These are phyloP conservation scores for Drosophila serrata DNA, from an alignment of 1,140 invertebrate genomes.

Conservation along the genomic window DNA sequence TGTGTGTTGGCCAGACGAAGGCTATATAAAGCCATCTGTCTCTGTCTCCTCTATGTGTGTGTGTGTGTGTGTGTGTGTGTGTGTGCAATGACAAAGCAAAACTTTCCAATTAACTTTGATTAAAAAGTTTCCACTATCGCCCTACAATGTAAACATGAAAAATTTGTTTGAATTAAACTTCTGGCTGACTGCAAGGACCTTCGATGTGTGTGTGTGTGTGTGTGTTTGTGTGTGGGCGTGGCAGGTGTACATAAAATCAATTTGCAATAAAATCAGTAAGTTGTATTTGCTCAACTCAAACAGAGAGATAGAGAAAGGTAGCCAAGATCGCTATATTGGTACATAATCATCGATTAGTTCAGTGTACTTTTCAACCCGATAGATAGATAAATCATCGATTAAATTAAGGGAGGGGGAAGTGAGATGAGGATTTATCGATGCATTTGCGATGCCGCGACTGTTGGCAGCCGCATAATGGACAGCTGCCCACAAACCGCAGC, in stretches of 20 bases:
- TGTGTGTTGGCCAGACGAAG: conserved; percentile 37
- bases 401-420: conserved; percentile 16
- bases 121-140: conserved; percentile 83
- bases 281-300: conserved; percentile 75
- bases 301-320: conserved; percentile 10
- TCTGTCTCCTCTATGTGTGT: conserved; percentile 21
- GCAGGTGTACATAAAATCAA: conserved; percentile 79
- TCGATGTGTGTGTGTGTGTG: conserved; percentile 6
- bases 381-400: conserved; percentile 33
- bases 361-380: conserved; percentile 3
- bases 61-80: conserved; percentile 39
- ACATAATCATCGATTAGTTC: conserved; percentile 30
- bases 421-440: conserved; percentile 5
- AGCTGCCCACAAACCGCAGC: conserved; percentile 50
- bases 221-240: conserved; percentile 25
- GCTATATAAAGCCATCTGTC: conserved; percentile 49
- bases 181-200: conserved; percentile 4
- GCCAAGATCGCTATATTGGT: conserved; percentile 5
- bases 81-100: conserved; percentile 81
- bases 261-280: conserved; percentile 83
- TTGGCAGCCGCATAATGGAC: conserved; percentile 58
- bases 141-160: conserved; percentile 83
- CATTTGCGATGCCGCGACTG: conserved; percentile 49
- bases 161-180: conserved; percentile 81
- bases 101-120: conserved; percentile 84